These are phyloP conservation scores for Zygothrica quintamaculata DNA, from an alignment of 2,888 invertebrate species.

Conservation along the genomic window DNA sequence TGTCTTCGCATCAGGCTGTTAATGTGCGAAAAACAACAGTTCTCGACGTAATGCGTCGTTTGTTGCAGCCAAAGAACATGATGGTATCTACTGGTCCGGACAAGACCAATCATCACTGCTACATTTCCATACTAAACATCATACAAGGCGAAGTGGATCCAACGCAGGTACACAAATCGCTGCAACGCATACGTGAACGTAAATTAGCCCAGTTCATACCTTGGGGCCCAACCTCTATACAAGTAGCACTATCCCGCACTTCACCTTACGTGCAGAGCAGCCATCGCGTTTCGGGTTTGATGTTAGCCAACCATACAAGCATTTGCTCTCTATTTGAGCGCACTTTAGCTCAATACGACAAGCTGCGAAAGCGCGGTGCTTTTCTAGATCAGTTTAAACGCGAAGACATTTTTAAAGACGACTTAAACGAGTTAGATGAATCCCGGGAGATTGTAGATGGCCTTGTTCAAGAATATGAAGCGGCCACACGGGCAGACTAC, in stretches of 20 bases:
- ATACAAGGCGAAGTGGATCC: conserved; percentile 99
- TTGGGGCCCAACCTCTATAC: conserved; percentile 99
- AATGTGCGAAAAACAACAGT: conserved; percentile 98
- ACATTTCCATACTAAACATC: conserved; percentile 98
- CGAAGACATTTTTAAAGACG: conserved; percentile 97
- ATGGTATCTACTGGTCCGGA: conserved; percentile 99
- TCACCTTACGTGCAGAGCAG: conserved; percentile 98
- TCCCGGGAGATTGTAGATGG: conserved; percentile 96
- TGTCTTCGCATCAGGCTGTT: conserved; percentile 78
- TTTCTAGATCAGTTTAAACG: conserved; percentile 98
- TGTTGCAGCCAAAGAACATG: conserved; percentile 99
- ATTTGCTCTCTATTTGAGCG: conserved; percentile 97
- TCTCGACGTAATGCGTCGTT: conserved; percentile 97
- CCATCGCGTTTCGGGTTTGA: conserved; percentile 97
- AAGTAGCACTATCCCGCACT: conserved; percentile 97
- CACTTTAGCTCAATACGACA: conserved; percentile 96
- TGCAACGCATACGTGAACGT: conserved; percentile 97
- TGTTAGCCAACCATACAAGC: conserved; percentile 99
- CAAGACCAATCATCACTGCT: conserved; percentile 95
- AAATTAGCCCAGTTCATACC: conserved; percentile 98
- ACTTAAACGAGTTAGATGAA: conserved; percentile 95
- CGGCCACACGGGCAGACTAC: conserved; percentile 96
- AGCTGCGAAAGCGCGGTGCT: conserved; percentile 96
- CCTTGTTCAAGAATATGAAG: conserved; percentile 97
- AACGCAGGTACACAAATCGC: conserved; percentile 98